These are phyloP conservation scores for Apodemia duryi DNA, from an alignment of 2,888 invertebrate species.

Conservation along the genomic window DNA sequence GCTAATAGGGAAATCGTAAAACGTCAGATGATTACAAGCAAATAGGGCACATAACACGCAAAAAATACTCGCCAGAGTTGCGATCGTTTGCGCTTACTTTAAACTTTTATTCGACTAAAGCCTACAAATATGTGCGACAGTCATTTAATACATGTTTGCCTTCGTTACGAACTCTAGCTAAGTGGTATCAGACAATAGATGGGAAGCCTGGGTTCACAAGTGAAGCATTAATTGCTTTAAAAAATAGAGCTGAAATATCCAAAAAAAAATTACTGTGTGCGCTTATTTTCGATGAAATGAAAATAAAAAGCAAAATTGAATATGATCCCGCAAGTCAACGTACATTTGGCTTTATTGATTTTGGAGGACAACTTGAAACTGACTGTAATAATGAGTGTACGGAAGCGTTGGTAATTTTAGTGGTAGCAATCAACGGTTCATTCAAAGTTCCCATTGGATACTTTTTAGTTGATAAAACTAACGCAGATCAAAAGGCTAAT, in stretches of 20 bases:
- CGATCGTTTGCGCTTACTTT: conserved; percentile 2
- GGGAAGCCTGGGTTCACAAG: conserved; percentile 5
- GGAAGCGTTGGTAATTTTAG: background rate
- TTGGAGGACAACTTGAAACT: background rate
- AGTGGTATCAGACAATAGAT: conserved; percentile 1
- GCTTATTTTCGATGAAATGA: conserved; percentile 13
- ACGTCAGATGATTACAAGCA: background rate
- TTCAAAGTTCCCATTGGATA: conserved; percentile 5
- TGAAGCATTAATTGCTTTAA: conserved; percentile 6
- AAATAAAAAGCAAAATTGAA: conserved; percentile 5
- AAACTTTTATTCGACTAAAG: conserved; percentile 2
- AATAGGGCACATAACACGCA: background rate
- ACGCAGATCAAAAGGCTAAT: conserved; percentile 2
- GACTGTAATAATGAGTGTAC: conserved; percentile 11
- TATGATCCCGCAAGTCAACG: background rate
- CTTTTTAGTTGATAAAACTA: background rate
- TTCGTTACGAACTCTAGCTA: background rate
- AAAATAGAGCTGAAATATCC: background rate
- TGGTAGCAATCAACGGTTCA: conserved; percentile 2
- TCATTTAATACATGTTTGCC: background rate
- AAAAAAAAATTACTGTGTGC: background rate
- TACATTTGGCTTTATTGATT: conserved; percentile 7
- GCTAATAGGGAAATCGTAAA: background rate
- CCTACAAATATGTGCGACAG: background rate
- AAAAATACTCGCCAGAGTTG: conserved; percentile 7